Conservation (phyloP, 1,140 invertebrate species). For the Lethrus apterus region DNA sequence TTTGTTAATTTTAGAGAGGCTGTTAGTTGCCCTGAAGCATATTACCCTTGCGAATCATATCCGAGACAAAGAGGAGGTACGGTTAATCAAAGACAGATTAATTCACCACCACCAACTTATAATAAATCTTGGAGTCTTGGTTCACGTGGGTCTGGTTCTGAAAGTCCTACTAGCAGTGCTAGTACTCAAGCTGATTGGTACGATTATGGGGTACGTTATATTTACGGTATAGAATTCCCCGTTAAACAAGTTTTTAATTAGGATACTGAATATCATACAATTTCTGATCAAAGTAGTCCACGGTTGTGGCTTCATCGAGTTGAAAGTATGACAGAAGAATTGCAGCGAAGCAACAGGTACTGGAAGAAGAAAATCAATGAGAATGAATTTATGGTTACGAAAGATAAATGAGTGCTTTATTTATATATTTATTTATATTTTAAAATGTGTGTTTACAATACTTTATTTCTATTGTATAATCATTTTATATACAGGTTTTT, state of each 20-base stretch:
- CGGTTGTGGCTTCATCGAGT: slow-evolving; percentile 19
- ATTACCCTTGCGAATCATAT: neutral
- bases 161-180: slow-evolving; percentile 3
- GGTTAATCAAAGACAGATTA: neutral
- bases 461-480: no score
- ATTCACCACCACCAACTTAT: slow-evolving; percentile 2
- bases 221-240: neutral
- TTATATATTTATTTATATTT: no score
- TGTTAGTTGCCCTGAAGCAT: neutral
- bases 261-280: neutral
- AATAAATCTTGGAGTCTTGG: slow-evolving; percentile 26
- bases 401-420: slow-evolving; percentile 20
- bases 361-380: slow-evolving; percentile 20
- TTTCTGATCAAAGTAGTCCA: slow-evolving; percentile 8
- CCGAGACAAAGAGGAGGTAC: neutral
- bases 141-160: slow-evolving; percentile 26
- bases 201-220: slow-evolving; percentile 4
- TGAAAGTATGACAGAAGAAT: slow-evolving; percentile 21
- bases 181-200: slow-evolving; percentile 9
- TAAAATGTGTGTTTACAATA: no score
- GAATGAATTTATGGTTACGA: slow-evolving; percentile 17
- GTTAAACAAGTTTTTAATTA: neutral
- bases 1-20: no score
- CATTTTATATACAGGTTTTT: no score
- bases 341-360: slow-evolving; percentile 20